Evolutionary conservation across 2,113 vertebrate genomes (phyloP).

Genomic region (Rostratula benghalensis): DNA sequence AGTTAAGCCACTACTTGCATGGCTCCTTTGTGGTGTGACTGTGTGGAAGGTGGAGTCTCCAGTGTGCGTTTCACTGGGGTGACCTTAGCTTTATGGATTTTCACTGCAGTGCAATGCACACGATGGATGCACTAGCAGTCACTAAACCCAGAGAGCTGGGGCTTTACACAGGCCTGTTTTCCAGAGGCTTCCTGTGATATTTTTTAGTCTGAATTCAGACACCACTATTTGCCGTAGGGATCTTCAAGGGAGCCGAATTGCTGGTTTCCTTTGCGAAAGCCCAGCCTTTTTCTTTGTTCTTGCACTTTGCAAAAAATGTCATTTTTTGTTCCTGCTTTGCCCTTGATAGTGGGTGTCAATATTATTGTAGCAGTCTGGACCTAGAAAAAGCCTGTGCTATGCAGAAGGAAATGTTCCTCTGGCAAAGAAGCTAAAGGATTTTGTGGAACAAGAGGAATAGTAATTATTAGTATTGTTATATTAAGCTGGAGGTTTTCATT

Average conservation of each 20-base stretch:
- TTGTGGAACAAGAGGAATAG: not conserved
- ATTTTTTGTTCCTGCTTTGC: not conserved
- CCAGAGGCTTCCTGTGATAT: not conserved
- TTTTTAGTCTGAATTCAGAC: not conserved
- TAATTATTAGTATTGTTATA: not conserved
- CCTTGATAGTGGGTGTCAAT: not conserved
- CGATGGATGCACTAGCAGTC: not conserved
- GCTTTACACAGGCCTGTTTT: not conserved
- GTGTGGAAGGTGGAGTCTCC: not conserved
- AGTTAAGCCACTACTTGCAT: not conserved
- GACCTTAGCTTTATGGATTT: constrained; percentile 4
- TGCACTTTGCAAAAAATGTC: not conserved
- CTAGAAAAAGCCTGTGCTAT: not conserved
- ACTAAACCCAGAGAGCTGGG: not conserved
- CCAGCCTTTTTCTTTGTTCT: not conserved
- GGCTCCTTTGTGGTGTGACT: not conserved
- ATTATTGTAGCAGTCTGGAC: not conserved
- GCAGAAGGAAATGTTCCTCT: not conserved
- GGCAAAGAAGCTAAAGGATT: not conserved
- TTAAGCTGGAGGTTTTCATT: constrained; percentile 28
- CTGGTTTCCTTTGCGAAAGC: not conserved
- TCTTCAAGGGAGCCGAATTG: not conserved
- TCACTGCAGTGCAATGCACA: not conserved
- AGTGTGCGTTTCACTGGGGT: not conserved
- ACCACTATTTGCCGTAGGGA: accelerated